Base-by-base conservation (phyloP, 35 echinoderm and acorn worm species). In the Patiria miniata region DNA sequence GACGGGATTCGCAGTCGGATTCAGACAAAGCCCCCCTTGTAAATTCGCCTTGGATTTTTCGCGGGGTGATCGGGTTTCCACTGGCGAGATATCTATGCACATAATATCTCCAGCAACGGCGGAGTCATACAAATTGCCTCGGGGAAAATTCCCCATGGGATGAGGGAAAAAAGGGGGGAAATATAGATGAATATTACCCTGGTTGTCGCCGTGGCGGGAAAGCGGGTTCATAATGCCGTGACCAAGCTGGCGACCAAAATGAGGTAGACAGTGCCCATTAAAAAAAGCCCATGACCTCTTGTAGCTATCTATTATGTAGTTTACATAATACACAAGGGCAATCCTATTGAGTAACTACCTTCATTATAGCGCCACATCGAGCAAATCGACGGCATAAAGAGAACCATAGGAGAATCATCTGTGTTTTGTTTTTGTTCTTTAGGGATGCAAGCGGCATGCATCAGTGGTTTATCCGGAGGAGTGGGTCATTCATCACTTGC, bases 51-150 rank as follows among this genome's bases (percentile, higher is more conserved):
- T 22, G 65, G 57, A n/a, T n/a, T n/a, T n/a, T 0, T 73, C 65
- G 65, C 34, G 21, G 65, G 65, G 3, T 12, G 26, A 73, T 73
- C 65, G 34, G 10, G 34, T 73, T 73, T 73, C 65, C 29, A 34
- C 26, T 12, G 34, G 34, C 34, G 26, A 73, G 65, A 73, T 73
- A 60, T 60, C 57, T 60, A 32, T 26, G 26, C 65, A 73, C 65
- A 73, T 73, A 73, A 73, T 34, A 73, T 73, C 65, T 73, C 29
- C 34, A 73, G 34, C 65, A 73, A 73, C 34, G 65, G 34, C 29
- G 65, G 26, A 73, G 65, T 73, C 26, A 73, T 23, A 47, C n/a
- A 73, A 73, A 73, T 73, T 73, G 65, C 65, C 65, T 18, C 26
- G 15, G 34, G 65, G 65, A 23, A 22, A 10, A 4, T 9, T 23